Evolutionary conservation across 2,797 vertebrate species (phyloP), one percentile per base, ranked within the genome.

Genomic region (Alauda arvensis): DNA sequence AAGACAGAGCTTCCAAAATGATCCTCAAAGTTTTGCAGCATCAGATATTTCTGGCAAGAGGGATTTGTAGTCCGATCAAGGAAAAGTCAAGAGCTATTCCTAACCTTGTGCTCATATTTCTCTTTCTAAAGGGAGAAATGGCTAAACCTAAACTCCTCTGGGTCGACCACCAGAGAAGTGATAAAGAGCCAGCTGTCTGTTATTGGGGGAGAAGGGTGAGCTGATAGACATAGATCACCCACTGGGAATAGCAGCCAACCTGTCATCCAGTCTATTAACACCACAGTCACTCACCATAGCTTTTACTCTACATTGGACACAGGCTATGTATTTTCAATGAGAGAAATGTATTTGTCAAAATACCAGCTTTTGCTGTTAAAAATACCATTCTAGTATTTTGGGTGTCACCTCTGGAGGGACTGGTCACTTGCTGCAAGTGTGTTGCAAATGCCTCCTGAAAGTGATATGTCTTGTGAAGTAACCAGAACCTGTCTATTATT

Each of bases 271-370:
- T 55, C 79, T 87, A 20, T 90, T 92, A 87, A 62, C 1, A 6
- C 19, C 14, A 7, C 42, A 62, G 60, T 78, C 78, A 63, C 33
- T 83, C 56, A 48, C 15, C 52, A 9, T 87, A 67, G 61, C 63
- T 86, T 87, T 28, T 57, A 51, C 15, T 77, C 40, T n/a, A 5
- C 12, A 2, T 18, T 65, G 66, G 13, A 63, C 59, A 43, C 52
- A 91, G 78, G 43, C 45, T 75, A 4, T 29, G 74, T 92, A 69
- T 87, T 94, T 93, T 88, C 75, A 77, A 15, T 72, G 10, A 80
- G 48, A 90, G 10, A 93, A 70, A 70, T 71, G 49, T 5, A 62
- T 84, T 85, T 89, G 43, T 53, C 67, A 72, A 82, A 90, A 88
- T 34, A 83, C 6, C 42, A 62, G 31, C 39, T 71, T 94, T 83